Evolutionary conservation across 2,113 vertebrate genomes (phyloP), one percentile per base, ranked within the genome.

Genomic region (Grantiella picta): DNA sequence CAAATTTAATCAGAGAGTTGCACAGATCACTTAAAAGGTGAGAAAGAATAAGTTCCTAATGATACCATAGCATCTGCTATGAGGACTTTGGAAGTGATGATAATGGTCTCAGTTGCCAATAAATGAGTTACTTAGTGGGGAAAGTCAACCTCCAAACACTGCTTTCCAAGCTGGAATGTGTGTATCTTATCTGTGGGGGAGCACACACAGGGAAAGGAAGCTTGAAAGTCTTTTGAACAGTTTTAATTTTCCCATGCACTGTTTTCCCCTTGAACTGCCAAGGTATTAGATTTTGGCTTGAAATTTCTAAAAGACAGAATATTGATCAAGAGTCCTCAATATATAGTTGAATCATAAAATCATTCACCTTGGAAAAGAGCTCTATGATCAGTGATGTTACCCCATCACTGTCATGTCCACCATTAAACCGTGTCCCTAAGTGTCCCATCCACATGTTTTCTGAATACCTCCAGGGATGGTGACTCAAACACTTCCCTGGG

Each of bases 391-490:
- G 40, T 35, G 29, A 47, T 82, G 11, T 47, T 89, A 47, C 40
- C 5, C 29, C n/a, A 40, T 9, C n/a, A 10, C 20, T 68, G 61
- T 24, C 9, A 4, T 17, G 24, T 15, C 33, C 45, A 40, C 23
- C 7, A 29, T 24, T 68, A 75, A 68, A 53, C 24, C 14, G 11
- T 2, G 4, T 12, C 24, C 28, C 14, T 38, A 21, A 53, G 33
- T 23, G 16, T 23, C 23, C 11, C 4, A 21, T 53, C 19, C 0
- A 0, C 15, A 11, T 17, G 10, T 75, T 38, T 45, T 66, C 47
- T 60, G 9, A 45, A 28, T 59, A 23, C 20, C 13, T 53, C 8
- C 33, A 60, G n/a, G 22, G n/a, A 15, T 31, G 29, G n/a, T 8
- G n/a, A 21, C 53, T 38, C 15, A 21, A 38, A 45, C 0, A 0